These are phyloP conservation scores for Ageneiosus marmoratus DNA, from an alignment of 2,113 vertebrate genomes.

Conservation along the genomic window DNA sequence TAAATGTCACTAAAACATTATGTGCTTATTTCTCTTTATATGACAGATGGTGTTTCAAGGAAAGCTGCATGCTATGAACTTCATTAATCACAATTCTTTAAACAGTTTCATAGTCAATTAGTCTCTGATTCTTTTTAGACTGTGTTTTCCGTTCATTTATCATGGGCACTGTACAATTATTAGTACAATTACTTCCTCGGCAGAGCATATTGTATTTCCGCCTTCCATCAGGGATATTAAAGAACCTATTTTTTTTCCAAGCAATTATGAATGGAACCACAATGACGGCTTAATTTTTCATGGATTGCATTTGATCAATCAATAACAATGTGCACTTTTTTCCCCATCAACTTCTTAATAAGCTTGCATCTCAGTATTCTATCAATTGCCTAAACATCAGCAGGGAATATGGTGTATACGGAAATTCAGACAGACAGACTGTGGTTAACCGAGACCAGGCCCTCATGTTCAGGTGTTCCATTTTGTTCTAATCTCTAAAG, in stretches of 20 bases:
- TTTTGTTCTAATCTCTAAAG: slow-evolving; percentile 37
- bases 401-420: neutral
- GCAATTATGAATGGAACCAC: slow-evolving; percentile 43
- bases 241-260: slow-evolving; percentile 29
- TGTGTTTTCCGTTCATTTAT: slow-evolving; percentile 57
- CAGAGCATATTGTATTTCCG: slow-evolving; percentile 40
- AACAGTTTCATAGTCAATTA: slow-evolving; percentile 59
- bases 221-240: slow-evolving; percentile 46
- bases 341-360: neutral
- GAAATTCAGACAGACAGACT: neutral
- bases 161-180: slow-evolving; percentile 61
- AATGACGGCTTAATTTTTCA: slow-evolving; percentile 66
- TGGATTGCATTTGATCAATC: slow-evolving; percentile 70
- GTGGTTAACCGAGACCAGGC: slow-evolving; percentile 8
- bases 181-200: slow-evolving; percentile 59
- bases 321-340: slow-evolving; percentile 48
- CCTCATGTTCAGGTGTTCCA: slow-evolving; percentile 20
- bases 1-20: slow-evolving; percentile 4
- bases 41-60: slow-evolving; percentile 41
- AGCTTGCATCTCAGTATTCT: neutral
- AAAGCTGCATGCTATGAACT: slow-evolving; percentile 51
- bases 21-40: slow-evolving; percentile 19
- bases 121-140: slow-evolving; percentile 35
- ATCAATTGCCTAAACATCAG: neutral
- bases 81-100: slow-evolving; percentile 61